Percentiles rank a stretch among this genome's conserved stretches.
Evolutionary conservation across 2,888 invertebrate genomes (phyloP).

Genomic region (Spodoptera littoralis): DNA sequence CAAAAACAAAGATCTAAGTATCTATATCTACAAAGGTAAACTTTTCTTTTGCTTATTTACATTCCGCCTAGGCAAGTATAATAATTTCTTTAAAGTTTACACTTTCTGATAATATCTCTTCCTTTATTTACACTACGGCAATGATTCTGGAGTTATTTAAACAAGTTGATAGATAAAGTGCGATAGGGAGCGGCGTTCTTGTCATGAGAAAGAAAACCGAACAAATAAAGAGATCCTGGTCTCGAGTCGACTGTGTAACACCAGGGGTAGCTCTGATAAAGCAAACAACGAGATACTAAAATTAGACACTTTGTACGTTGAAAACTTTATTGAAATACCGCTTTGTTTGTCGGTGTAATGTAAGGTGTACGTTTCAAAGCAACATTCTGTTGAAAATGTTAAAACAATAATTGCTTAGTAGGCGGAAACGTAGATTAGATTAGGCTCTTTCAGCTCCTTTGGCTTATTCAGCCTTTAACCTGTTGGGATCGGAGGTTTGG

Average conservation of each 20-base stretch:
- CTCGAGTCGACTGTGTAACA: constrained; percentile 76
- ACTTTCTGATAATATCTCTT: constrained; percentile 80
- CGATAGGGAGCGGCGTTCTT: constrained; percentile 81
- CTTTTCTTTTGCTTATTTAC: constrained; percentile 71
- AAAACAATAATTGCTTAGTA: constrained; percentile 26
- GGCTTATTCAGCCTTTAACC: too few relatives aligned
- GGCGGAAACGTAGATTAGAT: constrained; percentile 24
- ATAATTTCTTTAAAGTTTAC: constrained; percentile 79
- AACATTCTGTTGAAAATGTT: constrained; percentile 22
- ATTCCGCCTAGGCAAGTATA: constrained; percentile 58
- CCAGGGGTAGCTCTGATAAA: constrained; percentile 75
- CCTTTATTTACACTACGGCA: constrained; percentile 80
- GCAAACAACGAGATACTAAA: constrained; percentile 66
- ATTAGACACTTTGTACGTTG: constrained; percentile 50
- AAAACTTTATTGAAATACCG: constrained; percentile 47
- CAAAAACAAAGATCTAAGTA: too few relatives aligned
- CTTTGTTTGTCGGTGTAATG: constrained; percentile 37
- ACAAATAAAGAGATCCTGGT: constrained; percentile 78
- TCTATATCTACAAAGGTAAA: too few relatives aligned
- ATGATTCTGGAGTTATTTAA: constrained; percentile 80
- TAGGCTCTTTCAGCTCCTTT: constrained; percentile 2
- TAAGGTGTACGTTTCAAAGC: constrained; percentile 3
- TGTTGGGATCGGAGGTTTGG: too few relatives aligned
- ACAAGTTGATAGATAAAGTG: constrained; percentile 83
- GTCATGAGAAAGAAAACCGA: constrained; percentile 79